Conservation (phyloP, 2,113 vertebrate genomes). For the Corapipo altera region DNA sequence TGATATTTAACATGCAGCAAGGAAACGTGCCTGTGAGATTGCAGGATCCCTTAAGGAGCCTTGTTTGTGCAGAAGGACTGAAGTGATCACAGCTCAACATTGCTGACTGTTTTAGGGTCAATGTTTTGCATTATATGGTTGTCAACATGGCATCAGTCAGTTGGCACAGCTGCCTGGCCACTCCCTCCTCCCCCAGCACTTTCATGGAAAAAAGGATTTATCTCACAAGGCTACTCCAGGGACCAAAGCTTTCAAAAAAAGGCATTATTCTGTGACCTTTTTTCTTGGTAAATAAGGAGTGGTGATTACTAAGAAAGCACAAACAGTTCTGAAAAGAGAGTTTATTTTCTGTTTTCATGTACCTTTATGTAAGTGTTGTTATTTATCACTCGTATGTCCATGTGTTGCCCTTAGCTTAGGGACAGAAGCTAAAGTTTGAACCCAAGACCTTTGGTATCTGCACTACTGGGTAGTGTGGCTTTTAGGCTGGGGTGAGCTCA, state of each 20-base stretch:
- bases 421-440: not conserved
- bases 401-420: not conserved
- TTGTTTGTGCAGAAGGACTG: not conserved
- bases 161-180: not conserved
- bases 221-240: not conserved
- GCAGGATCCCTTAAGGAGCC: not conserved
- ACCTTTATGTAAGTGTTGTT: not conserved
- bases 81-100: not conserved
- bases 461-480: not conserved
- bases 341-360: conserved; percentile 1
- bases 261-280: not conserved
- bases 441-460: not conserved
- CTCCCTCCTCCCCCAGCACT: not conserved
- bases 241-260: conserved; percentile 30
- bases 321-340: conserved; percentile 7
- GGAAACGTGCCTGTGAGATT: not conserved
- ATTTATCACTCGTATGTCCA: not conserved
- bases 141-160: not conserved
- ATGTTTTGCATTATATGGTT: not conserved
- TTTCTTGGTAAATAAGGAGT: conserved; percentile 52
- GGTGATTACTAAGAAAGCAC: conserved; percentile 32
- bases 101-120: not conserved
- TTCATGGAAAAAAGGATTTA: not conserved
- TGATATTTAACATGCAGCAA: not conserved
- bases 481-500: not conserved